A percentile compares a stretch with the other conserved stretches of the same genome.
Evolutionary conservation across 2,797 vertebrate genomes (phyloP).

Genomic region (Chelidonichthys spinosus): DNA sequence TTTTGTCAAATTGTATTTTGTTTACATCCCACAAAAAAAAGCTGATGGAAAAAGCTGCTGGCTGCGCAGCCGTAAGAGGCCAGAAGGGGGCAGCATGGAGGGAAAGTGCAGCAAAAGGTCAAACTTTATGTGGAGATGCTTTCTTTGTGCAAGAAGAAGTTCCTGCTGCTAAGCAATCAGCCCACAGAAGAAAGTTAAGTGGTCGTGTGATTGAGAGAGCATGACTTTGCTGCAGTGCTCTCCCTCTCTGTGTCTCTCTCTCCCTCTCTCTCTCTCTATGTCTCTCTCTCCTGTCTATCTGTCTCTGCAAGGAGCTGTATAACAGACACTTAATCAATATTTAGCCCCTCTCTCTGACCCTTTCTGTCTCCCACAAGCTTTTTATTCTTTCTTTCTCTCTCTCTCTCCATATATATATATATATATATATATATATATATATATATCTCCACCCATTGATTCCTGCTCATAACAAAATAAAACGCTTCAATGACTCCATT

Average conservation of each 20-base stretch:
- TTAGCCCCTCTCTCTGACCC: constrained; percentile 40
- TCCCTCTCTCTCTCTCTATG: constrained; percentile 14
- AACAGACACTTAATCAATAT: constrained; percentile 67
- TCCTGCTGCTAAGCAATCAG: constrained; percentile 34
- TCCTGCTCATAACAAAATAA: constrained; percentile 2
- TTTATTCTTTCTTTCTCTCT: constrained; percentile 8
- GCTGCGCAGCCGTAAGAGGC: constrained; percentile 14
- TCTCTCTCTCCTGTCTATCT: background rate
- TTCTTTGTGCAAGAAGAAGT: constrained; percentile 8
- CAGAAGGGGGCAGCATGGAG: constrained; percentile 64
- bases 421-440: too few species aligned
- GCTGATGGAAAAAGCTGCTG: background rate
- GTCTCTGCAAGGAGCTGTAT: constrained; percentile 32
- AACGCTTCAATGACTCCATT: constrained; percentile 11
- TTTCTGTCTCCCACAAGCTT: constrained; percentile 34
- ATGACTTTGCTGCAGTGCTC: constrained; percentile 52
- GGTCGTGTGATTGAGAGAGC: constrained; percentile 51
- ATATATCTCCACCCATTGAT: constrained; percentile 20
- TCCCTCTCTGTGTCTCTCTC: constrained; percentile 11
- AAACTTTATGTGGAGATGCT: background rate
- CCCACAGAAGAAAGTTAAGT: constrained; percentile 28
- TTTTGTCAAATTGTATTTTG: background rate
- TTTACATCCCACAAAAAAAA: background rate
- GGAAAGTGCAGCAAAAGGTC: constrained; percentile 27
- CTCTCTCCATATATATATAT: background rate